Base-by-base conservation (phyloP, 2,113 vertebrate species). In the Andinoacara biseriatus region DNA sequence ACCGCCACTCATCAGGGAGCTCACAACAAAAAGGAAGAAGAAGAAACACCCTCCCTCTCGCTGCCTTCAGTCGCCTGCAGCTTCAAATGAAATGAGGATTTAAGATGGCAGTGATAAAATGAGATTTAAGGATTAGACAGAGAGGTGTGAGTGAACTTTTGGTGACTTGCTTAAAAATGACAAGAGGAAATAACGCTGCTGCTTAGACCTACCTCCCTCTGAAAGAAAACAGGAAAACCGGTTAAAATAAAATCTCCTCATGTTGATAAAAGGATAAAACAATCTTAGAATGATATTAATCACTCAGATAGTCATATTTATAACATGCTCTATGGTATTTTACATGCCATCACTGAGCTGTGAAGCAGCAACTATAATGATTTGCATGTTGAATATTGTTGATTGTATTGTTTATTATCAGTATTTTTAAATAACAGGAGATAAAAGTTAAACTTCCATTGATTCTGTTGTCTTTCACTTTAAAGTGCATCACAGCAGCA, bases 91-190 rank as follows among this genome's bases (percentile, higher is more conserved):
- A 58, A 5, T 4, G 65, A 85, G 61, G 67, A 83, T 58, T 86
- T 82, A 86, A 89, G 82, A 90, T 76, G 67, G 56, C 18, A 78
- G 7, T 61, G 82, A 91, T 88, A 88, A 86, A 78, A 75, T 54
- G 33, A 90, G 86, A 87, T 90, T 87, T 76, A 88, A 78, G 80
- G 85, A 91, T 91, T 85, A 84, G 80, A 81, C 76, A 1, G 18
- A 33, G 49, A 85, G 63, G 83, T 78, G 49, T 31, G 76, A 74
- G 60, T 75, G 87, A 87, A 92, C 90, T 86, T 61, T 80, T 61
- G n/a, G 78, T 90, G 90, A 87, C 86, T 85, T 65, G 74, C 81
- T 89, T 86, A 60, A 52, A 87, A 82, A 86, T 75, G 60, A 80
- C 62, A 69, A 33, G 58, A 84, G 31, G 81, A 74, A 80, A 24